Conservation (phyloP, 1,140 invertebrate genomes). For the Hesperophylax magnus region DNA sequence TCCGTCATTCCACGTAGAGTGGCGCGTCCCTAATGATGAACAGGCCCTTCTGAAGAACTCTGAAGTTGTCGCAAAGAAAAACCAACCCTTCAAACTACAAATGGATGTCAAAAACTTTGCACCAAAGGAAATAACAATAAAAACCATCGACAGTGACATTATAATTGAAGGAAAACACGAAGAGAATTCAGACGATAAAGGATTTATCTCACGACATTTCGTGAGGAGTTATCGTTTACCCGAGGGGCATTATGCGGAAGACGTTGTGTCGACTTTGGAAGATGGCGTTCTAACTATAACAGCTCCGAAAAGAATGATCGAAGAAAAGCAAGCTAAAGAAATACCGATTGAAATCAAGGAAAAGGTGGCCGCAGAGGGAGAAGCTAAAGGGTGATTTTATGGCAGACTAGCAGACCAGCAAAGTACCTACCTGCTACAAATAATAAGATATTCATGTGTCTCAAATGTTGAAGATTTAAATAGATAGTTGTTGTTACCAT, state of each 20-base stretch:
- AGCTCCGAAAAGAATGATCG: conserved; percentile 74
- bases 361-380: neutral
- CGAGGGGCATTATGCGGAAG: conserved; percentile 77
- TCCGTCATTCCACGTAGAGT: conserved; percentile 45
- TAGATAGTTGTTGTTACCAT: too few species aligned
- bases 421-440: neutral
- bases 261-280: conserved; percentile 79
- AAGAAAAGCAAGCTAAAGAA: conserved; percentile 63
- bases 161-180: conserved; percentile 73
- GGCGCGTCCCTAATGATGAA: conserved; percentile 26
- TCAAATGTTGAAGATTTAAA: neutral
- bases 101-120: conserved; percentile 76
- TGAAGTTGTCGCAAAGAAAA: neutral
- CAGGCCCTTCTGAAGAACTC: neutral
- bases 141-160: conserved; percentile 72
- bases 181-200: conserved; percentile 69
- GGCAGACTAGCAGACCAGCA: too few species aligned
- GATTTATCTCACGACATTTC: conserved; percentile 65
- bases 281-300: conserved; percentile 82
- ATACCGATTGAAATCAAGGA: conserved; percentile 25
- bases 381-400: neutral
- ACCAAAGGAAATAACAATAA: conserved; percentile 77
- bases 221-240: conserved; percentile 73
- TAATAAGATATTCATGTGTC: neutral
- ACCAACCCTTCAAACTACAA: conserved; percentile 60